These are phyloP conservation scores for Steromphala cineraria DNA, from an alignment of 2,888 invertebrate species.

Conservation along the genomic window DNA sequence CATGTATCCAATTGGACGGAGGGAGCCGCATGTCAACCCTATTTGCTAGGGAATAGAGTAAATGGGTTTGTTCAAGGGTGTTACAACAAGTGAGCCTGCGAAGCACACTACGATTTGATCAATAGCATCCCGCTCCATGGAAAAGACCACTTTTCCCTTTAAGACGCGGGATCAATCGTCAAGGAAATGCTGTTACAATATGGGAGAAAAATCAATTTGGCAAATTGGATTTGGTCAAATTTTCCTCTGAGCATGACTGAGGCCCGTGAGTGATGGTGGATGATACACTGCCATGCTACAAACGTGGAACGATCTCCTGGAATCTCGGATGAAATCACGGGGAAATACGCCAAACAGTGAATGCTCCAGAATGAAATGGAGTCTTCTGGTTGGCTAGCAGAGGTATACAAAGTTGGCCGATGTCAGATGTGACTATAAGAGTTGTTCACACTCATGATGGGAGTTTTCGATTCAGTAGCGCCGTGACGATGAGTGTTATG, in stretches of 20 bases:
- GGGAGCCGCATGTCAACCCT: slow-evolving; percentile 6
- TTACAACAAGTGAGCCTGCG: not conserved
- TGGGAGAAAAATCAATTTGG: slow-evolving; percentile 31
- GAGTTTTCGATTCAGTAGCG: too few species aligned
- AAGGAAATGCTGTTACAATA: slow-evolving; percentile 37
- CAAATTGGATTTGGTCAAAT: slow-evolving; percentile 35
- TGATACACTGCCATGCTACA: slow-evolving; percentile 11
- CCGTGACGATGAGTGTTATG: too few species aligned
- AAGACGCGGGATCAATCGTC: slow-evolving; percentile 31
- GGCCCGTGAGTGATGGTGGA: not conserved
- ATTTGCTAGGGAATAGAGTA: not conserved
- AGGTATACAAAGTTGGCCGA: not conserved
- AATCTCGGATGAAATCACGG: slow-evolving; percentile 1
- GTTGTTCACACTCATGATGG: not conserved
- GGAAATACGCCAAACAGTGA: not conserved
- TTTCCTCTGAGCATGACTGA: slow-evolving; percentile 24
- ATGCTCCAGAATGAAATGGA: not conserved
- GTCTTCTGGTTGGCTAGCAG: slow-evolving; percentile 7
- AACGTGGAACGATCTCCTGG: not conserved
- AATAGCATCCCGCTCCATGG: slow-evolving; percentile 1
- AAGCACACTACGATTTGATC: slow-evolving; percentile 1
- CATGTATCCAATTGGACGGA: slow-evolving; percentile 6
- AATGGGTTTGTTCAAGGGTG: slow-evolving; percentile 14
- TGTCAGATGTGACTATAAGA: not conserved
- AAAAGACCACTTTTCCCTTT: slow-evolving; percentile 15